Conservation (phyloP, 2,797 vertebrate genomes). For the Catharus ustulatus region DNA sequence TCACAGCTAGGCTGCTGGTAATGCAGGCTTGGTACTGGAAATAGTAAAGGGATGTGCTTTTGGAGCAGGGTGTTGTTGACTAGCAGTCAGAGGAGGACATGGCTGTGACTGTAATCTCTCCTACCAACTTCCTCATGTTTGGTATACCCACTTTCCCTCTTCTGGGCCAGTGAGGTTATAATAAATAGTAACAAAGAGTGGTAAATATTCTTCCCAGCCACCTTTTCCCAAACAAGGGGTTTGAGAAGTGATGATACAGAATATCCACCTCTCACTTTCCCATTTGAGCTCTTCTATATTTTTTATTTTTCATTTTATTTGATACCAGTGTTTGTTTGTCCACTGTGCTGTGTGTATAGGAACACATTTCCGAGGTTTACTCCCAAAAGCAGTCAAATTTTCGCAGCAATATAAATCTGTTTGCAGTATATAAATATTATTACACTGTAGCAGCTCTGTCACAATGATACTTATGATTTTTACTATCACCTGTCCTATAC, state of each 20-base stretch:
- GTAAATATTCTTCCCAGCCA: not conserved
- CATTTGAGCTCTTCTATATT: not conserved
- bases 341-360: constrained; percentile 36
- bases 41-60: not conserved
- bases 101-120: not conserved
- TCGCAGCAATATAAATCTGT: constrained; percentile 60
- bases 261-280: not conserved
- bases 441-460: constrained; percentile 39
- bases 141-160: not conserved
- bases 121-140: not conserved
- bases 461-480: not conserved
- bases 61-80: not conserved
- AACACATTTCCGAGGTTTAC: constrained; percentile 56
- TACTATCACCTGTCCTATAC: constrained; percentile 21
- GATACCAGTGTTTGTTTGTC: constrained; percentile 52
- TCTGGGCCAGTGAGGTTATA: not conserved
- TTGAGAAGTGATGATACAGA: not conserved
- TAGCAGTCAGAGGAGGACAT: not conserved
- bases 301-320: constrained; percentile 64
- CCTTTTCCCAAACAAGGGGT: not conserved
- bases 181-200: not conserved
- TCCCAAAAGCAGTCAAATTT: constrained; percentile 59
- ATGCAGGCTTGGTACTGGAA: not conserved
- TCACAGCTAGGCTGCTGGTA: not conserved
- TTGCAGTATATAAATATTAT: constrained; percentile 59